Evolutionary conservation across 1,140 invertebrate genomes (phyloP), one percentile per base, ranked within the genome.

Genomic region (Aporrectodea caliginosa): DNA sequence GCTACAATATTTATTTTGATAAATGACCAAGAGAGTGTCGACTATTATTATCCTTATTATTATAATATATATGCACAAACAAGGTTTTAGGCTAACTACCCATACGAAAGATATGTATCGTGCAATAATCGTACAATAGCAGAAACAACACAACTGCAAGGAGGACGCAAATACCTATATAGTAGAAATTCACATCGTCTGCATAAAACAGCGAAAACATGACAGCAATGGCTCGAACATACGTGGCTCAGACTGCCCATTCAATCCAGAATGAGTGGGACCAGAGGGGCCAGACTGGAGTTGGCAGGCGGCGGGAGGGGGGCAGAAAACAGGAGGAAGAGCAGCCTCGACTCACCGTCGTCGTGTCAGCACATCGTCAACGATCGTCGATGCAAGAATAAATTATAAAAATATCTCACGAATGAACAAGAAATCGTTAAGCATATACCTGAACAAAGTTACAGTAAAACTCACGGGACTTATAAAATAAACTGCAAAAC

Each of bases 321-420:
- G 43, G 43, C 43, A 58, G 43, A 58, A 22, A 58, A 58, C 6
- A 58, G 43, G 6, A 58, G 22, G 43, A 58, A 58, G 22, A 58
- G 43, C 43, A 58, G 43, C 6, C 43, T 58, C 43, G 43, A 12
- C 43, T 6, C 6, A 58, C 43, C 22, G 43, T 58, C 22, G 6
- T 12, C 43, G 22, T 58, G 6, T 12, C 6, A 12, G 43, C 6
- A 58, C 22, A 22, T 58, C 22, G 43, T 58, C 43, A 58, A 6
- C 22, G 43, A 58, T 58, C 22, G 43, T 22, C 6, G 22, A 58
- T 22, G 22, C 43, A 58, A 58, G 43, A 58, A 58, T 58, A 58
- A 58, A 58, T 58, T 58, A 58, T 58, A 58, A 58, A 58, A 58
- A 58, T 58, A 58, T 58, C 43, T 58, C 43, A 58, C 22, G 43